Conservation (phyloP, 2,888 invertebrate species). For the Gonocerus acuteangulatus region DNA sequence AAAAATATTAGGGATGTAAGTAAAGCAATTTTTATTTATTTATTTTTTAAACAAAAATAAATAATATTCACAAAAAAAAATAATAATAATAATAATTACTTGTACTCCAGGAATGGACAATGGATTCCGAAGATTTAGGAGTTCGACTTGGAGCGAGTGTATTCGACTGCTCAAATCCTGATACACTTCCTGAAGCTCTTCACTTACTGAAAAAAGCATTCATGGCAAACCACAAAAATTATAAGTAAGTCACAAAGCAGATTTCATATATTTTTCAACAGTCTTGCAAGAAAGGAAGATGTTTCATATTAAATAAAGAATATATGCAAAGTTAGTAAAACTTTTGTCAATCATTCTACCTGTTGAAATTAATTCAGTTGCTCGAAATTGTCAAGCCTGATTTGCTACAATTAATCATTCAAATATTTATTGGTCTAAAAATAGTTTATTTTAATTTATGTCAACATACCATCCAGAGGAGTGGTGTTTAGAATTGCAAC, state of each 20-base stretch:
- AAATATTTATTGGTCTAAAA: too few relatives aligned
- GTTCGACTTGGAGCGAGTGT: constrained; percentile 39
- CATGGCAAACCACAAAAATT: constrained; percentile 39
- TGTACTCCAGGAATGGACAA: constrained; percentile 39
- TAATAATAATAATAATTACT: not conserved
- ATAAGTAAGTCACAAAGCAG: constrained; percentile 36
- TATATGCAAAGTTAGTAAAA: not conserved
- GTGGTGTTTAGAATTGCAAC: too few relatives aligned
- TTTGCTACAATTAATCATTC: too few relatives aligned
- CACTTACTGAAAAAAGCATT: constrained; percentile 39
- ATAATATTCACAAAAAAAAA: too few relatives aligned
- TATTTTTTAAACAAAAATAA: not conserved
- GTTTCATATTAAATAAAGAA: not conserved
- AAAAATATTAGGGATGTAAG: constrained; percentile 35
- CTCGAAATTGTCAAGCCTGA: too few relatives aligned
- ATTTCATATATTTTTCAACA: too few relatives aligned
- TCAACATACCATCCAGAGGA: too few relatives aligned
- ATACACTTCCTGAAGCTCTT: constrained; percentile 38
- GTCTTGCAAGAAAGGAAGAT: not conserved
- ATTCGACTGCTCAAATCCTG: constrained; percentile 39
- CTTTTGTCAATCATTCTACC: not conserved
- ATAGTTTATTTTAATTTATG: too few relatives aligned
- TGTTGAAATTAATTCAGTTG: not conserved
- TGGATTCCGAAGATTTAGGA: constrained; percentile 40
- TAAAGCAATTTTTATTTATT: not conserved